Base-by-base conservation (phyloP, 2,888 invertebrate species). In the Synergus umbraculus region DNA sequence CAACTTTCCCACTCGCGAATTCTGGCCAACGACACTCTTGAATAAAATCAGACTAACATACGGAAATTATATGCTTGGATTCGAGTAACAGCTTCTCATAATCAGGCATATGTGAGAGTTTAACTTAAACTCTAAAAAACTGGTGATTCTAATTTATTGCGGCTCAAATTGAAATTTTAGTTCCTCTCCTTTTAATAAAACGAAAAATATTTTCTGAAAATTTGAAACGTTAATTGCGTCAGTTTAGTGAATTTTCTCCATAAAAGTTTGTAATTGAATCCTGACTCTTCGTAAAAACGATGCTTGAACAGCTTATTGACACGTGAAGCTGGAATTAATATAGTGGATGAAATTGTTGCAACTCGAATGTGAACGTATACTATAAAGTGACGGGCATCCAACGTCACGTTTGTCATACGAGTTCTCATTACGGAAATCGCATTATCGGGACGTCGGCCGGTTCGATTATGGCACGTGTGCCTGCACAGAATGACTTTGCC, bases 401-500 rank as follows among this genome's bases (percentile, higher is more conserved):
- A 73, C 54, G 54, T 73, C 73, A 73, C 73, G 73, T 73, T 73
- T 73, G 54, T 73, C 73, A 73, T 73, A 58, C 54, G 54, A 73
- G 73, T 73, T 73, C 73, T 73, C 73, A 73, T 73, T 73, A 54
- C 73, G 73, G 54, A 73, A 73, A 73, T 73, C 73, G 41, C 73
- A 73, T 73, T 73, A 73, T 73, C 73, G 37, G 49, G 49, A 54
- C 73, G 54, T 37, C n/a, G 54, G 73, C 73, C 73, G 37, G 37
- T 73, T 73, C 73, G 73, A 73, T 73, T 73, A 73, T 54, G 73
- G 54, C 73, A 73, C 73, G 73, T 73, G 73, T 73, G 54, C n/a
- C 54, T 54, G 73, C 37, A 54, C 54, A 54, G 54, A 73, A 73
- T 73, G 54, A 41, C 73, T 73, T 54, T 73, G 73, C 73, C 73